Evolutionary conservation across 2,113 vertebrate genomes (phyloP).

Genomic region (Saccopteryx leptura): DNA sequence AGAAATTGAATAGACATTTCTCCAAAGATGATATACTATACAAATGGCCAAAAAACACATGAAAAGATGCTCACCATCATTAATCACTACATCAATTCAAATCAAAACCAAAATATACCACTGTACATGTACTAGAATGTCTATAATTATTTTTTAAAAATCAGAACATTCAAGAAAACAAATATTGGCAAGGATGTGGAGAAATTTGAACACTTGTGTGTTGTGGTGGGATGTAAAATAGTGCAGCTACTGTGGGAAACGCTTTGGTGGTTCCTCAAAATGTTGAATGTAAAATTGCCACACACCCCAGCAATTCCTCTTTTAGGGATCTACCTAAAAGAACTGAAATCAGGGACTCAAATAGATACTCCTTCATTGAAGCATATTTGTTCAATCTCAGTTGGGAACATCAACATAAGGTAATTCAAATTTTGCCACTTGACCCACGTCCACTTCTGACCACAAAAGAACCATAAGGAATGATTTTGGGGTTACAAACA

Average conservation of each 20-base stretch:
- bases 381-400: neutral
- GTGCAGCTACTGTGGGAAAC: neutral
- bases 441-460: neutral
- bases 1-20: neutral
- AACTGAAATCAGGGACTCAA: neutral
- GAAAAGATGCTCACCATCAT: neutral
- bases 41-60: neutral
- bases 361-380: neutral
- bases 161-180: neutral
- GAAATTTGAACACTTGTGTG: neutral
- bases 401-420: neutral
- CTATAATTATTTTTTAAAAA: neutral
- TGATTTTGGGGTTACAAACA: neutral
- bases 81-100: conserved; percentile 21
- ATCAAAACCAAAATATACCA: neutral
- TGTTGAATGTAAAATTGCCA: neutral
- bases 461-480: neutral
- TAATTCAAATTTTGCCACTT: neutral
- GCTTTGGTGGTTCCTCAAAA: neutral
- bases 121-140: neutral
- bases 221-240: neutral
- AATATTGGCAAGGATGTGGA: neutral
- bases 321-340: neutral
- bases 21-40: neutral
- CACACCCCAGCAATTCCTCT: neutral